A percentile compares a stretch with the other conserved stretches of the same genome.
These are phyloP conservation scores for Microplitis mediator DNA, from an alignment of 1,140 invertebrate genomes.

Conservation along the genomic window DNA sequence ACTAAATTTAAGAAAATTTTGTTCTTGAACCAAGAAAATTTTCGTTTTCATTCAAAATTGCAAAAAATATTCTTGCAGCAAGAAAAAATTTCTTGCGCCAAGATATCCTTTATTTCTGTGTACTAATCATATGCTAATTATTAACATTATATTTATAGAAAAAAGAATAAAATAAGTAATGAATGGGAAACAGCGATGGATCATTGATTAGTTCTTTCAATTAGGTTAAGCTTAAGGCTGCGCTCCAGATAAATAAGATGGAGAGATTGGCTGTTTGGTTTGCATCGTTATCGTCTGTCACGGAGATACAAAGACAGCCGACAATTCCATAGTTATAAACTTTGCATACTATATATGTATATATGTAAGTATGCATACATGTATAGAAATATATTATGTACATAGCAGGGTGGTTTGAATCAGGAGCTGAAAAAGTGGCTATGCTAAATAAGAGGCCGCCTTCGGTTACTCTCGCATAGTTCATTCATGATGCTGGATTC, in stretches of 20 bases:
- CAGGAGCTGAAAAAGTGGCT: constrained; percentile 53
- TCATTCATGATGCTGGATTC: constrained; percentile 53
- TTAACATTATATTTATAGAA: not conserved
- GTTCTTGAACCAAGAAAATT: too few relatives aligned
- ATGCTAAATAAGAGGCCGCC: constrained; percentile 60
- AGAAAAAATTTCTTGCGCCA: too few relatives aligned
- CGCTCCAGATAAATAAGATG: constrained; percentile 45
- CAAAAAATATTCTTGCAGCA: too few relatives aligned
- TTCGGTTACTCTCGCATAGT: constrained; percentile 46
- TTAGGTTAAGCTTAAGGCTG: constrained; percentile 42
- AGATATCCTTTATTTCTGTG: too few relatives aligned
- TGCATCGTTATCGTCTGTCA: constrained; percentile 59
- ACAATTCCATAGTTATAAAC: constrained; percentile 32
- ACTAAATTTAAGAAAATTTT: too few relatives aligned
- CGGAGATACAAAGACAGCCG: constrained; percentile 55
- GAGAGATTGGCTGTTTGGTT: constrained; percentile 25
- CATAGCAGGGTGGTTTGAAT: not conserved
- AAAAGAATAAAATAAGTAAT: not conserved
- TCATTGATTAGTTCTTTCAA: constrained; percentile 35
- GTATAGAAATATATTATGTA: not conserved
- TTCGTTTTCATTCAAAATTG: too few relatives aligned
- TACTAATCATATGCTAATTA: too few relatives aligned
- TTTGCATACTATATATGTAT: too few relatives aligned
- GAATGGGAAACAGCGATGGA: not conserved
- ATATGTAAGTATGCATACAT: constrained; percentile 3